These are phyloP conservation scores for Lepilemur ruficaudatus DNA, from an alignment of 2,797 vertebrate species.

Conservation along the genomic window DNA sequence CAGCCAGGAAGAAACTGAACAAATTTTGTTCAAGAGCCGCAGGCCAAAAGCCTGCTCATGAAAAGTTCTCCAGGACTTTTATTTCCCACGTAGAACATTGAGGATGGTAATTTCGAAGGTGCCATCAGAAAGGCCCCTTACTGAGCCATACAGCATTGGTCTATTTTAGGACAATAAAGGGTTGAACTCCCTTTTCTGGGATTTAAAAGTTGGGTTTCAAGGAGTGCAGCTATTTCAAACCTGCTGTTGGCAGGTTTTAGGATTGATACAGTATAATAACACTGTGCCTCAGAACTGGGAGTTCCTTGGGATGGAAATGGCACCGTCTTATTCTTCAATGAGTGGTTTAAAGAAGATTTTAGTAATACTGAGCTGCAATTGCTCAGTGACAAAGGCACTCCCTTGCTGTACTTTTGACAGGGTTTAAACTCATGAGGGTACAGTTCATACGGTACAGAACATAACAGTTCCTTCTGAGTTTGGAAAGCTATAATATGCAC, in stretches of 20 bases:
- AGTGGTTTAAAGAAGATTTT: constrained; percentile 38
- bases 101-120: constrained; percentile 49
- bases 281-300: constrained; percentile 26
- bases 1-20: background rate
- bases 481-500: background rate
- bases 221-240: constrained; percentile 52
- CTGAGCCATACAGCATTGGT: background rate
- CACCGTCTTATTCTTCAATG: background rate
- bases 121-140: constrained; percentile 30
- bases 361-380: constrained; percentile 33
- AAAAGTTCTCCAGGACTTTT: constrained; percentile 27
- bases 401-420: background rate
- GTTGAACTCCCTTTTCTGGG: constrained; percentile 32
- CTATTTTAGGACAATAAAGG: constrained; percentile 59
- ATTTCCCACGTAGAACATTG: constrained; percentile 27
- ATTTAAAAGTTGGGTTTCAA: constrained; percentile 59
- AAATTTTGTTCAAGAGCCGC: constrained; percentile 1
- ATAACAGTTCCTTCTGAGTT: background rate
- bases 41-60: background rate
- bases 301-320: constrained; percentile 51
- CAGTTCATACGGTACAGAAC: constrained; percentile 13
- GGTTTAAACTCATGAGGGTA: constrained; percentile 12
- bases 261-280: constrained; percentile 38
- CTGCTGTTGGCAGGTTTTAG: background rate
- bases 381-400: constrained; percentile 34